phyloP scores from a whole-genome alignment of 23 tunicate species.

The Ciona savignyi region DNA sequence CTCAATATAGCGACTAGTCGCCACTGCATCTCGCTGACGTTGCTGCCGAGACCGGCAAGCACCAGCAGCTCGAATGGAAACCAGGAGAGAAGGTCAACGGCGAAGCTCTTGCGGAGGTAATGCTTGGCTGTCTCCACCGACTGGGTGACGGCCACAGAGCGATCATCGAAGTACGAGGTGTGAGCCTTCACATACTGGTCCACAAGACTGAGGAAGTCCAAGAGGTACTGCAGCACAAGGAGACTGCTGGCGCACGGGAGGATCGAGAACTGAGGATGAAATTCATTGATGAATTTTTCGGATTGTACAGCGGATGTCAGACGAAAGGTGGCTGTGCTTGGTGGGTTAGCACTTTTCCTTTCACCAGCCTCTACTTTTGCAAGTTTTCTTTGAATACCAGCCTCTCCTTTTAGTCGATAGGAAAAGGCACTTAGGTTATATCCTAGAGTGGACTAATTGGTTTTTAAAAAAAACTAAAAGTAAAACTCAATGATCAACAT shows the following conservation, averaged over 20 bases:
- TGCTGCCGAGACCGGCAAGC: constrained; percentile 9
- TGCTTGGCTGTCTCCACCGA: constrained; percentile 53
- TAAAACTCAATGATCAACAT: too few species aligned
- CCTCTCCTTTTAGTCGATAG: too few species aligned
- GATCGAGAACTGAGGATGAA: constrained; percentile 36
- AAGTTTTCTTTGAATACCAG: too few species aligned
- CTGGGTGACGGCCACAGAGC: constrained; percentile 41
- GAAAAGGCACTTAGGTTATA: too few species aligned
- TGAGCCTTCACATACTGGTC: constrained; percentile 75
- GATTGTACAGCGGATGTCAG: too few species aligned
- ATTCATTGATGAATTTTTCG: neutral
- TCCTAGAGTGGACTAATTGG: neutral
- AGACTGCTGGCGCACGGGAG: constrained; percentile 41
- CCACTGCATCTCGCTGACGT: constrained; percentile 53
- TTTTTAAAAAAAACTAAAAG: neutral
- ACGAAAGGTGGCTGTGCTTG: neutral
- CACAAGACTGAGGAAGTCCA: constrained; percentile 40
- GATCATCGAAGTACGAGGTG: constrained; percentile 47
- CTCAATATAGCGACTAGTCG: constrained; percentile 52
- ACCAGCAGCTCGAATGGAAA: constrained; percentile 72
- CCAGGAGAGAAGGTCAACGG: constrained; percentile 70
- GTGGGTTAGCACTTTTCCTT: too few species aligned
- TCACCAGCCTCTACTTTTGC: too few species aligned
- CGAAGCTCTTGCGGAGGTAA: constrained; percentile 54
- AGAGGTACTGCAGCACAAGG: constrained; percentile 47